Base-by-base conservation (phyloP, 2,888 invertebrate genomes). In the Pachliopta kotzebuea region DNA sequence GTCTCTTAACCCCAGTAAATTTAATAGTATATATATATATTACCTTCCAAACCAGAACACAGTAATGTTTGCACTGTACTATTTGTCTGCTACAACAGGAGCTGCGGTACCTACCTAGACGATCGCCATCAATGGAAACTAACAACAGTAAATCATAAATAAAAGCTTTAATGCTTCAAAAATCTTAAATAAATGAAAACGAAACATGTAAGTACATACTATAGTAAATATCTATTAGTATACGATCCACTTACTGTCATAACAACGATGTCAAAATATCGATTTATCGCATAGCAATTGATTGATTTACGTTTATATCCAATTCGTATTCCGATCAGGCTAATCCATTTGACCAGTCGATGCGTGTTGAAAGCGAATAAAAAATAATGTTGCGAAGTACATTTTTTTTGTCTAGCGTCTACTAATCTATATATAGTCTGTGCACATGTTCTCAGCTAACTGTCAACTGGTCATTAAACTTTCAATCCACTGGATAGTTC, bases 401-500 rank as follows among this genome's bases (percentile, higher is more conserved):
- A 56, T 64, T 56, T 64, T 64, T 31, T 31, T 37, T 37, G 8
- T 37, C 37, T 64, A 56, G 29, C 56, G 21, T 24, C 56, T 29
- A 55, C 55, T 59, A 37, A 52, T 50, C 60, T 60, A 64, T 60
- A 64, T 64, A 56, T 60, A 56, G 60, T 56, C 56, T 52, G 21
- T 56, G 60, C 60, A 56, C 64, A 64, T 64, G 62, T 62, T 62
- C 45, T 56, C 52, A 56, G 24, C 49, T 7, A 60, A 60, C 64
- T 64, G 64, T 64, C 64, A 64, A 60, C 60, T 37, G 52, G 42
- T 26, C 56, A 63, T 67, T 65, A 60, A 52, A 59, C 56, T 62
- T 55, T 61, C 60, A 63, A 63, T 60, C 62, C 52, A 62, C 21
- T 58, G 50, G 55, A 63, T 56, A 58, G 50, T 65, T 65, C 53